Evolutionary conservation across 2,797 vertebrate genomes (phyloP), one percentile per base, ranked within the genome.

Genomic region (Pempheris klunzingeri): DNA sequence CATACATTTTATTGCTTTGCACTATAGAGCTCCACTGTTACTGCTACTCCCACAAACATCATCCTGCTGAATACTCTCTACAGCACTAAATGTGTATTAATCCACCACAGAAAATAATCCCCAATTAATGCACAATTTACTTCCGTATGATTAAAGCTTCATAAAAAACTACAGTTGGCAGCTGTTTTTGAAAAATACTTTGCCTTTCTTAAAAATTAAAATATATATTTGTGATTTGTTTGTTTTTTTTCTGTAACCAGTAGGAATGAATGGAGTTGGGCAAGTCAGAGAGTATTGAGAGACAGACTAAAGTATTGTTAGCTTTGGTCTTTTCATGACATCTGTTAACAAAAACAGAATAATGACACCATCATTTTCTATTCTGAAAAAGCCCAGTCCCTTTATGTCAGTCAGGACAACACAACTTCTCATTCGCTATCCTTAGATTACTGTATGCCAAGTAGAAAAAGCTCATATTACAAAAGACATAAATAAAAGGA

Each of bases 1-100:
- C n/a, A n/a, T n/a, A n/a, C n/a, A n/a, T n/a, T n/a, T n/a, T n/a
- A n/a, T n/a, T n/a, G n/a, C n/a, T n/a, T n/a, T n/a, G n/a, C n/a
- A n/a, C n/a, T 50, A 74, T 18, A 32, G 52, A 58, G 38, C 47
- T 60, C 26, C 17, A 72, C 32, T 76, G 43, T 77, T 83, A n/a
- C n/a, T n/a, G n/a, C n/a, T n/a, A n/a, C n/a, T n/a, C n/a, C n/a
- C n/a, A n/a, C n/a, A n/a, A n/a, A n/a, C n/a, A n/a, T n/a, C n/a
- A n/a, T n/a, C n/a, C n/a, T n/a, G n/a, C n/a, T n/a, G n/a, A n/a
- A n/a, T n/a, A n/a, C n/a, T n/a, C 30, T 32, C 30, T 6, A 32
- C 6, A 4, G 30, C 30, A 32, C 30, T 32, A 32, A 32, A 32
- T 32, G 30, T 32, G 30, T 32, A 32, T 6, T 32, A 32, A 32